Conservation (phyloP, 2,888 invertebrate genomes). For the Pachycephus smyrnensis region DNA sequence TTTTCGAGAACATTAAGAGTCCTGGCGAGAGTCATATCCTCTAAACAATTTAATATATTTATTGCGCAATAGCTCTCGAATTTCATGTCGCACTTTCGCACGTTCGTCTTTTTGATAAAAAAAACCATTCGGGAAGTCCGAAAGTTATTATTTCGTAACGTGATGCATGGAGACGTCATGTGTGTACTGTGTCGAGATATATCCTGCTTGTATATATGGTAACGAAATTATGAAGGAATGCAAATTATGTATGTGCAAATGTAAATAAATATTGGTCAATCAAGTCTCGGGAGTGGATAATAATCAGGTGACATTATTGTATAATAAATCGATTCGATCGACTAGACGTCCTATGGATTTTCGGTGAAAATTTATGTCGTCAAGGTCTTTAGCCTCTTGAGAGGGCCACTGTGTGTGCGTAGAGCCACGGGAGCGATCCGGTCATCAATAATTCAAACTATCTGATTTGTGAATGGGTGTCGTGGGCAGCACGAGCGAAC, state of each 20-base stretch:
- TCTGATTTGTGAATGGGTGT: constrained; percentile 54
- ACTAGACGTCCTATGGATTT: neutral
- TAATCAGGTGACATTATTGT: too few species aligned
- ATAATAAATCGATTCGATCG: neutral
- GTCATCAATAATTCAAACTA: constrained; percentile 34
- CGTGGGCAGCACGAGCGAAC: constrained; percentile 43
- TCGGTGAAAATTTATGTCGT: neutral
- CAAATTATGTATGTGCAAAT: too few species aligned
- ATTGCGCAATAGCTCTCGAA: neutral
- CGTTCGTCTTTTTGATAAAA: neutral
- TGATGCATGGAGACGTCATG: too few species aligned
- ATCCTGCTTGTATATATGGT: too few species aligned
- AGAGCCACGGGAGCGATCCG: neutral
- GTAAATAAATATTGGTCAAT: too few species aligned
- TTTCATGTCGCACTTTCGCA: neutral
- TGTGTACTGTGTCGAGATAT: too few species aligned
- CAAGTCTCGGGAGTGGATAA: too few species aligned
- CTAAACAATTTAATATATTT: neutral
- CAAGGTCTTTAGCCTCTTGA: neutral
- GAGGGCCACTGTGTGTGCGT: neutral
- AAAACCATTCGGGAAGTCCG: too few species aligned
- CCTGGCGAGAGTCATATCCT: neutral
- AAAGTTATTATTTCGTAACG: too few species aligned
- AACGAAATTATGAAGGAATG: too few species aligned
- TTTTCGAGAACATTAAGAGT: neutral